These are phyloP conservation scores for Coregonus clupeaformis DNA, from an alignment of 2,113 vertebrate species.

Conservation along the genomic window DNA sequence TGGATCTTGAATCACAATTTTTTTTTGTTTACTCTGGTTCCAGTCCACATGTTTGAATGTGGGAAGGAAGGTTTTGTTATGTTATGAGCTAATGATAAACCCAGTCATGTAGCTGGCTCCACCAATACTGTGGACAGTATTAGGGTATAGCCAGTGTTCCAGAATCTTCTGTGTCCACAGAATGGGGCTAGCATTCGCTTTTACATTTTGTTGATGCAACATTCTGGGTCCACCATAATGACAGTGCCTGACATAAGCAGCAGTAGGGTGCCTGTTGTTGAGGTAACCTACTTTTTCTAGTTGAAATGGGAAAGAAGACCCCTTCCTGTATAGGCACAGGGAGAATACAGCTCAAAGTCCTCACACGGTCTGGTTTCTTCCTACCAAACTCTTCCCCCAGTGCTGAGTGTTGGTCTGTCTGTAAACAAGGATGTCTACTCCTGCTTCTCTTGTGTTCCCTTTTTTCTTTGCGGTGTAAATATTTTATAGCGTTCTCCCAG, in stretches of 20 bases:
- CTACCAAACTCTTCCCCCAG: conserved; percentile 42
- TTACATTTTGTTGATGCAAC: conserved; percentile 9
- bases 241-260: conserved; percentile 19
- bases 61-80: no score
- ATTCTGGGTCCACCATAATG: conserved; percentile 12
- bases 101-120: background rate
- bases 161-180: background rate
- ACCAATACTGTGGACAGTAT: background rate
- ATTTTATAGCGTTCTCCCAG: conserved; percentile 60
- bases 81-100: no score
- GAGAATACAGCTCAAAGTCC: conserved; percentile 32
- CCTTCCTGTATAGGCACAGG: background rate
- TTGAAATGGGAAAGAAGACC: conserved; percentile 17
- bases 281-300: conserved; percentile 13
- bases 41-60: background rate
- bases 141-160: background rate
- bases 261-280: background rate
- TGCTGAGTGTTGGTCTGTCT: conserved; percentile 40
- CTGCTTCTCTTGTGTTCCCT: conserved; percentile 33
- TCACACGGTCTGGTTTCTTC: conserved; percentile 50
- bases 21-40: background rate
- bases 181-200: background rate
- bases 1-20: background rate
- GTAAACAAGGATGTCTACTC: conserved; percentile 35
- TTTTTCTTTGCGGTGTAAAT: conserved; percentile 54